Evolutionary conservation across 2,113 vertebrate species (phyloP).

Genomic region (Bettongia penicillata): DNA sequence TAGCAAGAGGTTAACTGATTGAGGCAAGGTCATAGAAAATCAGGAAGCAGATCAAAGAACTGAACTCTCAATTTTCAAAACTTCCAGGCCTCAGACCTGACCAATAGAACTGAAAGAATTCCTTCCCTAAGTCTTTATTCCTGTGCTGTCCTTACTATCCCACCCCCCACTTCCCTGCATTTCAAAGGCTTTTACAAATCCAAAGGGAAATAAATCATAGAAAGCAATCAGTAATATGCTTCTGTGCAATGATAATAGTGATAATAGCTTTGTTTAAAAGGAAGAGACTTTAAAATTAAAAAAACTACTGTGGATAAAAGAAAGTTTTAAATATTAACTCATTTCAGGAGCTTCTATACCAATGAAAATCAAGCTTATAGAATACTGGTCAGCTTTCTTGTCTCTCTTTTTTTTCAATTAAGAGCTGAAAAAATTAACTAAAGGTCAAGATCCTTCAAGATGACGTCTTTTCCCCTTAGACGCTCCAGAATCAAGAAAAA

Average conservation of each 20-base stretch:
- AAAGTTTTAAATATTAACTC: background rate
- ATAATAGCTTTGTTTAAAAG: conserved; percentile 39
- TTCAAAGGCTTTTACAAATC: conserved; percentile 22
- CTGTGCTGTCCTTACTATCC: background rate
- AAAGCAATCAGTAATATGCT: background rate
- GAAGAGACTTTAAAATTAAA: conserved; percentile 15
- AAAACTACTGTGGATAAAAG: conserved; percentile 26
- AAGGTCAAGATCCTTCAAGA: conserved; percentile 29
- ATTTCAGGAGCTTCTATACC: background rate
- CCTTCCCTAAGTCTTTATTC: background rate
- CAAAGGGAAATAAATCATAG: background rate
- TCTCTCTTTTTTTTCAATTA: conserved; percentile 20
- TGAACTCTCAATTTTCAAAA: background rate
- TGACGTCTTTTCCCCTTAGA: conserved; percentile 19
- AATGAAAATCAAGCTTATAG: background rate
- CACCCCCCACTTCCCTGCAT: background rate
- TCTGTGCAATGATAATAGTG: background rate
- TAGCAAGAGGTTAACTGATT: background rate
- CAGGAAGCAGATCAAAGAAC: background rate
- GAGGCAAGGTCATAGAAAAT: background rate
- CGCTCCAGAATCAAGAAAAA: background rate
- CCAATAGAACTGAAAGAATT: background rate
- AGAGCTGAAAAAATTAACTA: background rate
- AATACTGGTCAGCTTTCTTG: conserved; percentile 16
- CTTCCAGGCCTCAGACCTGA: background rate